Conservation (phyloP, 2,113 vertebrate genomes). For the Brachionichthys hirsutus region DNA sequence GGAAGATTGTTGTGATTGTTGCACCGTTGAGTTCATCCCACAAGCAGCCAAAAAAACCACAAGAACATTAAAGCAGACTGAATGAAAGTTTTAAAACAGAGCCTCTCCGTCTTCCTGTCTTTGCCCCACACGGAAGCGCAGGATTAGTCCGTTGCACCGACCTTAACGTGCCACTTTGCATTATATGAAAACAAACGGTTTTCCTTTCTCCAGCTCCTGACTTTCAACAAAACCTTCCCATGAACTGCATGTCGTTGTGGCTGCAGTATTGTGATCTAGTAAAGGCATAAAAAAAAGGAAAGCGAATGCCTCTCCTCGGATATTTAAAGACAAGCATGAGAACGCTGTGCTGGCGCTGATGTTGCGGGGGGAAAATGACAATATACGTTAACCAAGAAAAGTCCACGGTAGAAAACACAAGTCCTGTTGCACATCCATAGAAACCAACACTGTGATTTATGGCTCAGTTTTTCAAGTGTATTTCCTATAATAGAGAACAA, state of each 20-base stretch:
- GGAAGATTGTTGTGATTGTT: conserved; percentile 9
- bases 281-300: conserved; percentile 38
- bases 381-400: conserved; percentile 28
- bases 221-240: conserved; percentile 27
- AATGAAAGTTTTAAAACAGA: conserved; percentile 71
- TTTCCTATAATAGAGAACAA: conserved; percentile 23
- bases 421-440: conserved; percentile 26
- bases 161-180: conserved; percentile 57
- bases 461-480: conserved; percentile 33
- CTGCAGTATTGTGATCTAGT: conserved; percentile 31
- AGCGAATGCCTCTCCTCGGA: conserved; percentile 43
- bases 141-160: conserved; percentile 23
- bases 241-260: conserved; percentile 62
- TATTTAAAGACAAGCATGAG: conserved; percentile 73
- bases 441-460: conserved; percentile 45
- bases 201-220: conserved; percentile 38
- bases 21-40: conserved; percentile 22
- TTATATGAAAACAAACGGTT: conserved; percentile 62
- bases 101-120: conserved; percentile 65
- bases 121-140: conserved; percentile 54
- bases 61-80: conserved; percentile 52
- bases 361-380: conserved; percentile 32
- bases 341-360: conserved; percentile 54
- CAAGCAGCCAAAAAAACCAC: conserved; percentile 53
- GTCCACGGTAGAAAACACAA: conserved; percentile 20